These are phyloP conservation scores for Carduelis carduelis DNA, from an alignment of 2,797 vertebrate genomes.

Conservation along the genomic window DNA sequence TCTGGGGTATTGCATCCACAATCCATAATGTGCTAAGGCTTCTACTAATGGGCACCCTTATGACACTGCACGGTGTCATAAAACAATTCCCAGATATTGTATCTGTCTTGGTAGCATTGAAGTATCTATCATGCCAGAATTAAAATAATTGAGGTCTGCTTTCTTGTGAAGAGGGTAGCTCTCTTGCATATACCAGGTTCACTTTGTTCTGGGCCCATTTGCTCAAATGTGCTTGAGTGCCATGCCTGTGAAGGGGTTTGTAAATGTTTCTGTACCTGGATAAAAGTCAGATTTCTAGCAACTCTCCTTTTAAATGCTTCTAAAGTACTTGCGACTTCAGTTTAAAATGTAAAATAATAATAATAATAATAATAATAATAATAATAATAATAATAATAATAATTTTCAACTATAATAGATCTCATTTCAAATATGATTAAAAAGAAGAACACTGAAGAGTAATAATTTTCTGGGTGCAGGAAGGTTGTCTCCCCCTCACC, in stretches of 20 bases:
- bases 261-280: neutral
- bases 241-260: neutral
- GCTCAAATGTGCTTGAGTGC: neutral
- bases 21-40: neutral
- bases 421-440: neutral
- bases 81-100: neutral
- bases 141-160: neutral
- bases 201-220: neutral
- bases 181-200: neutral
- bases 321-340: neutral
- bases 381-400: neutral
- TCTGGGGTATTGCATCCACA: neutral
- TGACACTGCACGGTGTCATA: neutral
- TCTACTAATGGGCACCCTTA: neutral
- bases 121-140: neutral
- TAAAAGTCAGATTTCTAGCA: neutral
- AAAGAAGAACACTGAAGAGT: neutral
- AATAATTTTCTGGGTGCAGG: neutral
- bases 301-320: neutral
- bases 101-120: neutral
- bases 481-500: neutral
- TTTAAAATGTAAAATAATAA: neutral
- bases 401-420: neutral
- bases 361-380: neutral
- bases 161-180: neutral